These are phyloP conservation scores for Anguilla pacifica DNA, from an alignment of 2,797 vertebrate species.

Conservation along the genomic window DNA sequence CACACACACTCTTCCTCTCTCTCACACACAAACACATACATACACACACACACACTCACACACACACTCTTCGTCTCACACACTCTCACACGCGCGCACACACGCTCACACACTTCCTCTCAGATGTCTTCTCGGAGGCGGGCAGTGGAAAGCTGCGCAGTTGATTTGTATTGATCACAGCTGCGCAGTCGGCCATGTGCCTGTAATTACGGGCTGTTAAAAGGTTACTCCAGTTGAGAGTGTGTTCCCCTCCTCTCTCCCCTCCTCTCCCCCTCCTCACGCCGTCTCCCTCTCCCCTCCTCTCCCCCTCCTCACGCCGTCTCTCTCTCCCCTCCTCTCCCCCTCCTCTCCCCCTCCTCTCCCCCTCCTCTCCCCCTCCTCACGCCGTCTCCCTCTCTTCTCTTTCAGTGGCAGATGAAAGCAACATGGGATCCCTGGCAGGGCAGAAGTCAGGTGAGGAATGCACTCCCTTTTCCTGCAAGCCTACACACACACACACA, in stretches of 20 bases:
- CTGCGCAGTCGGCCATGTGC: conserved; percentile 43
- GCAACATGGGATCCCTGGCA: conserved; percentile 80
- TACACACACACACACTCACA: too few species aligned
- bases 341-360: too few species aligned
- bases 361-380: conserved; percentile 17
- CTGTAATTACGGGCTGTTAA: conserved; percentile 50
- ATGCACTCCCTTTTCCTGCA: conserved; percentile 5
- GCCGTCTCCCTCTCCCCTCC: conserved; percentile 36
- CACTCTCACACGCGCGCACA: too few species aligned
- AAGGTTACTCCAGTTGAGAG: conserved; percentile 47
- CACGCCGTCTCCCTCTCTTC: conserved; percentile 33
- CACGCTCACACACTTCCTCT: not conserved
- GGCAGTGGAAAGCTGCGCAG: conserved; percentile 13
- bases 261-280: conserved; percentile 47
- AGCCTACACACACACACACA: not conserved
- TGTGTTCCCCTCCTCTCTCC: conserved; percentile 48
- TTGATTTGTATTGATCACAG: conserved; percentile 37
- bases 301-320: not conserved
- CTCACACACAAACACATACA: too few species aligned
- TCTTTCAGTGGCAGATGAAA: conserved; percentile 87
- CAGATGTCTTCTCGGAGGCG: not conserved
- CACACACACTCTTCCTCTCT: too few species aligned
- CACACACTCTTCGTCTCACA: too few species aligned
- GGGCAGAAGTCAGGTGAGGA: conserved; percentile 77
- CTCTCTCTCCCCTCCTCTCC: conserved; percentile 8